Evolutionary conservation across 2,797 vertebrate species (phyloP), one percentile per base, ranked within the genome.

Genomic region (Tapirus indicus): DNA sequence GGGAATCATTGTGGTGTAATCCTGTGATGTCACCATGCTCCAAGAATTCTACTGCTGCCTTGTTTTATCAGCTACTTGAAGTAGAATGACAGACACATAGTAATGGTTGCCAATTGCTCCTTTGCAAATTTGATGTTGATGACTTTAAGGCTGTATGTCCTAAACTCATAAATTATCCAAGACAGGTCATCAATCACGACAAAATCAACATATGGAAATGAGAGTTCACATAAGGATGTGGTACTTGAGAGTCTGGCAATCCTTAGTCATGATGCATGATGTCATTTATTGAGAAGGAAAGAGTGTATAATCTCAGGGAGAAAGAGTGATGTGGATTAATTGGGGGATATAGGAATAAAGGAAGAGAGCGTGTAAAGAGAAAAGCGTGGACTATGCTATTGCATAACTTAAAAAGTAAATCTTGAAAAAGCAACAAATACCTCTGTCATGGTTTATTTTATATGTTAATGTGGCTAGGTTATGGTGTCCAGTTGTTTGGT

Each of bases 1-100:
- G 60, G 9, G 64, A 86, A 47, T 72, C 72, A 94, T 74, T 96
- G 87, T 92, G 85, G 1, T 96, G 35, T 83, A 60, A 95, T 72
- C 1, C 27, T 32, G 23, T 95, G 95, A 98, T 68, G 69, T 97
- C 96, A 56, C 84, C 0, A 0, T 11, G 11, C 14, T 91, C 86
- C 54, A n/a, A 13, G 41, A 75, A 95, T 96, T 92, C 91, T 64
- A 78, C 9, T 11, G 12, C 25, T 32, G 8, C 18, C 72, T 95
- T 84, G 49, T 91, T 58, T 97, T 91, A 47, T 77, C 58, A 91
- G 14, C 77, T 54, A 17, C 6, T 14, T 13, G n/a, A 66, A 80
- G 29, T 29, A 52, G 58, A 92, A 86, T 41, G 47, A n/a, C 20
- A 78, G 78, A 32, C 6, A 32, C 9, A 5, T 2, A 3, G 13